These are phyloP conservation scores for Sarcoramphus papa DNA, from an alignment of 2,797 vertebrate species.

Conservation along the genomic window DNA sequence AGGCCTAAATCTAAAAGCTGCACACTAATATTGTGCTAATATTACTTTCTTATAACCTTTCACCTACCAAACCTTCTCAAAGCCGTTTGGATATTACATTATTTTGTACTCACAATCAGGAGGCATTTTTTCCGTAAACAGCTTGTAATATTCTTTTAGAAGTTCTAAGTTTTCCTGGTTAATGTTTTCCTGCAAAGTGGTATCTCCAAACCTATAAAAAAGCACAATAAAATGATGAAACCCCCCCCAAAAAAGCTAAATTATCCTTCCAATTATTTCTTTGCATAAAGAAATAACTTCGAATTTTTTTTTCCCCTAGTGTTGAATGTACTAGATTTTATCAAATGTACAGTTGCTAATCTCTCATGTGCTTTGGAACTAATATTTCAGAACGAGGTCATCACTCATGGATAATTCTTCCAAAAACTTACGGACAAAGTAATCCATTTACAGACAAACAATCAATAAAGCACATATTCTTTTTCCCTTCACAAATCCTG, in stretches of 20 bases:
- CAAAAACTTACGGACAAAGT: background rate
- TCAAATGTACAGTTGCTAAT: background rate
- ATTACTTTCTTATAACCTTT: background rate
- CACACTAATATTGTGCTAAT: background rate
- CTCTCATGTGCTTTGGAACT: background rate
- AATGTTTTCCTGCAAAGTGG: slow-evolving; percentile 94
- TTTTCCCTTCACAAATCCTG: background rate
- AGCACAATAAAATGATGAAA: background rate
- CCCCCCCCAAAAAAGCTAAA: background rate
- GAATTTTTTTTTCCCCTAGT: background rate
- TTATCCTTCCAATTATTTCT: background rate
- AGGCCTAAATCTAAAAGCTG: background rate
- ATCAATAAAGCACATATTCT: background rate
- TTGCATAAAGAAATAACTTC: background rate
- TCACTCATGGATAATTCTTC: background rate
- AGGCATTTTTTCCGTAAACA: slow-evolving; percentile 89
- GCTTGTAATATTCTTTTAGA: slow-evolving; percentile 91
- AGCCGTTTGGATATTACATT: background rate
- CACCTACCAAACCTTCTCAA: background rate
- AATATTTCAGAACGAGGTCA: background rate
- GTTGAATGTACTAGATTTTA: background rate
- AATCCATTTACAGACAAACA: background rate
- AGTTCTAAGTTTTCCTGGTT: slow-evolving; percentile 96
- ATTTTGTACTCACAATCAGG: slow-evolving; percentile 86
- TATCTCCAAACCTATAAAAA: slow-evolving; percentile 90